These are phyloP conservation scores for Osmoderma eremita DNA, from an alignment of 2,888 invertebrate genomes.

Conservation along the genomic window DNA sequence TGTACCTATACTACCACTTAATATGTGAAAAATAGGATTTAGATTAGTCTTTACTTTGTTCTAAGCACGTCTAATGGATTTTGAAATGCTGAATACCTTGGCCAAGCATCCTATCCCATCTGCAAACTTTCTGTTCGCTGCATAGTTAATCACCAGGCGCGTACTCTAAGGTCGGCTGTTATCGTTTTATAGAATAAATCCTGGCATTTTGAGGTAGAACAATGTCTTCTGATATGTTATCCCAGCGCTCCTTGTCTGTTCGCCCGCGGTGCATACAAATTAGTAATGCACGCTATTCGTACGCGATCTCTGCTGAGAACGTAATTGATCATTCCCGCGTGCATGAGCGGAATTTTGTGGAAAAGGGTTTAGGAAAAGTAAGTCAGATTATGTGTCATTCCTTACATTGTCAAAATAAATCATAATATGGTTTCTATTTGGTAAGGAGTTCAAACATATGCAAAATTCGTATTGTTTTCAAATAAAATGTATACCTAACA, in stretches of 20 bases:
- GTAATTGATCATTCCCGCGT: slow-evolving; percentile 17
- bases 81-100: background rate
- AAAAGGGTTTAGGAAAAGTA: slow-evolving; percentile 1
- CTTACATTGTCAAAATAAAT: background rate
- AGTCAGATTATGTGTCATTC: background rate
- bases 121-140: background rate
- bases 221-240: slow-evolving; percentile 10
- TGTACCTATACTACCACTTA: no score
- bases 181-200: slow-evolving; percentile 7
- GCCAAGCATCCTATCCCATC: background rate
- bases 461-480: no score
- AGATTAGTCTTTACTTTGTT: background rate
- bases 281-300: background rate
- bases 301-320: background rate
- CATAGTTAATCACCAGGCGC: background rate
- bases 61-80: background rate
- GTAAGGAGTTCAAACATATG: no score
- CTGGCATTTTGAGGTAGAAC: background rate
- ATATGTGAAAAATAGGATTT: no score
- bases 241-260: slow-evolving; percentile 1
- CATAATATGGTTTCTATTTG: no score
- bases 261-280: slow-evolving; percentile 12
- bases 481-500: no score
- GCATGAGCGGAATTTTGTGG: background rate
- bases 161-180: background rate